phyloP scores from a whole-genome alignment of 2,888 invertebrate species.

The Chesias legatella region DNA sequence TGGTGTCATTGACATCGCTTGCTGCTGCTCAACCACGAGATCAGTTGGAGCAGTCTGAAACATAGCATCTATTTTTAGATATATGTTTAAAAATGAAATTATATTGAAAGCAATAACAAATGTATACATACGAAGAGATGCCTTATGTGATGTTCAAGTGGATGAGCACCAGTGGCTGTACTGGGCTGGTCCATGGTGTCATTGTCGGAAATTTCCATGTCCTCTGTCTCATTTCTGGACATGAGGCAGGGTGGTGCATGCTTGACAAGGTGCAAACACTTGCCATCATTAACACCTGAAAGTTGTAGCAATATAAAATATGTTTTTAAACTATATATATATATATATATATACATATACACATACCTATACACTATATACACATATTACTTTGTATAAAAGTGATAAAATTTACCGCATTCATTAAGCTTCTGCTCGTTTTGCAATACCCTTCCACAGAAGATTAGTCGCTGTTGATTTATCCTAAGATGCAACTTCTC shows the following conservation, averaged over 20 bases:
- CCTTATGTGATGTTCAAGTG: conserved; percentile 39
- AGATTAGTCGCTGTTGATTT: conserved; percentile 93
- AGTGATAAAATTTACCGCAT: conserved; percentile 84
- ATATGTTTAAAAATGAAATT: too few species aligned
- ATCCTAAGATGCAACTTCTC: conserved; percentile 89
- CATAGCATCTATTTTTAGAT: conserved; percentile 4
- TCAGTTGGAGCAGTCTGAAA: conserved; percentile 37
- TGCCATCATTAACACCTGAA: conserved; percentile 90
- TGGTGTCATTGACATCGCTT: conserved; percentile 41
- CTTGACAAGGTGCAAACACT: conserved; percentile 95
- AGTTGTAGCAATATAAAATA: neutral
- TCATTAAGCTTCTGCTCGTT: conserved; percentile 92
- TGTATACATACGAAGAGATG: conserved; percentile 41
- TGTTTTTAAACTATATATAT: too few species aligned
- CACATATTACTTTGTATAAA: too few species aligned
- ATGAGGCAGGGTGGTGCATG: conserved; percentile 49
- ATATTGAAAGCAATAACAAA: neutral
- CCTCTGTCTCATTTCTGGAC: conserved; percentile 6
- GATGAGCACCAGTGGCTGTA: neutral
- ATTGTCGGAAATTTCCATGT: conserved; percentile 1
- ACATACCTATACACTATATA: too few species aligned
- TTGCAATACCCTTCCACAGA: conserved; percentile 95
- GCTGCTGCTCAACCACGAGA: conserved; percentile 37
- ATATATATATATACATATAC: too few species aligned
- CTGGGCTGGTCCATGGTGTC: neutral